Evolutionary conservation across 2,888 invertebrate species (phyloP), one percentile per base, ranked within the genome.

Genomic region (Protonemura montana): DNA sequence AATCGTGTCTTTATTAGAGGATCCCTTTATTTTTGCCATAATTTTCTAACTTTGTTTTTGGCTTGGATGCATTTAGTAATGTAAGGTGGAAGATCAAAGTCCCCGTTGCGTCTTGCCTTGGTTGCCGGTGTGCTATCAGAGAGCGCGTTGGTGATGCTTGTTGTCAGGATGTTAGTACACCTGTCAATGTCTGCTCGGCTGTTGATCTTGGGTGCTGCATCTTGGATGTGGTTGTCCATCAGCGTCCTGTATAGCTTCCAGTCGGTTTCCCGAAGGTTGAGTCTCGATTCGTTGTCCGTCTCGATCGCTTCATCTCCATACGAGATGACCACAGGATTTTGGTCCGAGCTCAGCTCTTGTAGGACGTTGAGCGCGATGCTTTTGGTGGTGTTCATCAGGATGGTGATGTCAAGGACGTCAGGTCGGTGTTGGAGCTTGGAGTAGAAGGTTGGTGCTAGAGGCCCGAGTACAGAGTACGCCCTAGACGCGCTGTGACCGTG

Each of bases 341-440:
- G 78, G n/a, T 85, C 78, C 3, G 28, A 30, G 13, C 26, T 26
- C 78, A 85, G 85, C 25, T 77, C 85, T 6, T 27, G 5, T 0
- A 85, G 5, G 6, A 77, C 85, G 10, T 28, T 3, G 29, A 27
- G 29, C 7, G 5, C 25, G 6, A 85, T 0, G 25, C 28, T 5
- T 16, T 35, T 28, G 3, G 28, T 6, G 7, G 77, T 35, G 29
- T 6, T 42, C 21, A 6, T 28, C 5, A 28, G 85, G 30, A 85
- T 3, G 35, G 30, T 28, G n/a, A 85, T 78, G 27, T 85, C 85
- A 25, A 85, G 28, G 1, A 85, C 28, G 26, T 76, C 78, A 21
- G 78, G 29, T 13, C 7, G 35, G 76, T 30, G 85, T 28, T 26
- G 25, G 26, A 6, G 10, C 5, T 5, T 25, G 25, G 27, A 27